Evolutionary conservation across 1,140 invertebrate species (phyloP).

Genomic region (Tetragnatha versicolor): DNA sequence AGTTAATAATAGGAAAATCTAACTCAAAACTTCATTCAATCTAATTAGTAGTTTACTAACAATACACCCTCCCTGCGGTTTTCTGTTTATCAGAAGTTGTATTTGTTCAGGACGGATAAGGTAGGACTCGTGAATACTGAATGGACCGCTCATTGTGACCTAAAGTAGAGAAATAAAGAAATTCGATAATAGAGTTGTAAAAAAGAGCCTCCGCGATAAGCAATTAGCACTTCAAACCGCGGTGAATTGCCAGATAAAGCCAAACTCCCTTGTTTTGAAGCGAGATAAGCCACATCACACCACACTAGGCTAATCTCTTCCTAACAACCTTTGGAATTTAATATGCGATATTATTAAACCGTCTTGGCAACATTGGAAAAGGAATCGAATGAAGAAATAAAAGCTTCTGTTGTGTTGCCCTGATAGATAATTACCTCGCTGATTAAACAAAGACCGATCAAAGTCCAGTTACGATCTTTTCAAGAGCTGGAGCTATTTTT

Average conservation of each 20-base stretch:
- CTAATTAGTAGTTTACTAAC: no score
- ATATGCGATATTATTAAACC: not conserved
- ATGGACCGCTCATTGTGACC: no score
- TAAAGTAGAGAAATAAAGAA: no score
- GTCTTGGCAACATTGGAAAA: not conserved
- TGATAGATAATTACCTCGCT: not conserved
- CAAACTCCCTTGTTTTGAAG: not conserved
- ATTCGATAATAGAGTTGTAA: no score
- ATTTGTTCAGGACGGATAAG: no score
- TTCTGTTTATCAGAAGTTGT: no score
- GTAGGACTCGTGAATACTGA: no score
- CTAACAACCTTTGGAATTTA: constrained; percentile 18
- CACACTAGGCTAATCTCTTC: constrained; percentile 6
- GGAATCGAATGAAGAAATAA: not conserved
- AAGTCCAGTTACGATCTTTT: constrained; percentile 5
- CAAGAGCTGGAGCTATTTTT: constrained; percentile 13
- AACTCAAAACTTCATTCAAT: no score
- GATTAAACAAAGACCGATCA: not conserved
- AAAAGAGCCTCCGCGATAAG: not conserved
- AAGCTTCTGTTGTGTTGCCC: not conserved
- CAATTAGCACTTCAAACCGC: not conserved
- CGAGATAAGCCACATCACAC: constrained; percentile 21
- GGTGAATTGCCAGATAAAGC: no score
- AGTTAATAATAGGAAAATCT: no score
- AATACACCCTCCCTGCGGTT: no score